Conservation (phyloP, 1,140 invertebrate species). For the Calephelis nemesis region DNA sequence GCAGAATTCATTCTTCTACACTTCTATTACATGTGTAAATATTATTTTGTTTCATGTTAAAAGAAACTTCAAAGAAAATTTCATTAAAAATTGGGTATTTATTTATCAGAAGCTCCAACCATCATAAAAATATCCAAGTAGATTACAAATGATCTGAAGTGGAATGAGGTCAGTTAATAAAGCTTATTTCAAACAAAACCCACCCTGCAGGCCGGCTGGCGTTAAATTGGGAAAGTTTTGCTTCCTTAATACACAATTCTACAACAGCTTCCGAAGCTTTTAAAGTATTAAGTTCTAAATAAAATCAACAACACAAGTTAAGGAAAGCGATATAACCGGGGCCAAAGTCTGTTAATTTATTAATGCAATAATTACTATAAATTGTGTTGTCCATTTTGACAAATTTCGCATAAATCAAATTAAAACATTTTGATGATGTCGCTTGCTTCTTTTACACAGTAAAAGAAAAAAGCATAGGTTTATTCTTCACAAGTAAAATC, state of each 20-base stretch:
- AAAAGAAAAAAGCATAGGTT: no score
- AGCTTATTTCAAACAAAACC: constrained; percentile 13
- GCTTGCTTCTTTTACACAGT: no score
- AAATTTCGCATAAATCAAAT: background rate
- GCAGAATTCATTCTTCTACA: no score
- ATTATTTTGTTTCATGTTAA: no score
- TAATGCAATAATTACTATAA: no score
- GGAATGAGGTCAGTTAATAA: constrained; percentile 10
- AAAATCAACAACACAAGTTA: constrained; percentile 4
- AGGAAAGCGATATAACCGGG: background rate
- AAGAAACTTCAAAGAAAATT: no score
- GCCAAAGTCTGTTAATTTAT: background rate
- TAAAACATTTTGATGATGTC: no score
- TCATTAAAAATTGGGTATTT: background rate
- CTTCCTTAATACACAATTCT: constrained; percentile 15
- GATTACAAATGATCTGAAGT: constrained; percentile 8
- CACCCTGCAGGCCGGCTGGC: constrained; percentile 2
- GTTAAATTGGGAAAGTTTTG: constrained; percentile 10
- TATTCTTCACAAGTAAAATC: no score
- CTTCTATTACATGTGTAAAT: no score
- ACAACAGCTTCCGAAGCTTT: constrained; percentile 11
- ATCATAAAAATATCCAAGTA: background rate
- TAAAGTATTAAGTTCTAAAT: constrained; percentile 11
- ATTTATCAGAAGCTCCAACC: background rate
- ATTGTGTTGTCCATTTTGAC: no score